Conservation (phyloP, 2,797 vertebrate species). For the Distichodus sexfasciatus region DNA sequence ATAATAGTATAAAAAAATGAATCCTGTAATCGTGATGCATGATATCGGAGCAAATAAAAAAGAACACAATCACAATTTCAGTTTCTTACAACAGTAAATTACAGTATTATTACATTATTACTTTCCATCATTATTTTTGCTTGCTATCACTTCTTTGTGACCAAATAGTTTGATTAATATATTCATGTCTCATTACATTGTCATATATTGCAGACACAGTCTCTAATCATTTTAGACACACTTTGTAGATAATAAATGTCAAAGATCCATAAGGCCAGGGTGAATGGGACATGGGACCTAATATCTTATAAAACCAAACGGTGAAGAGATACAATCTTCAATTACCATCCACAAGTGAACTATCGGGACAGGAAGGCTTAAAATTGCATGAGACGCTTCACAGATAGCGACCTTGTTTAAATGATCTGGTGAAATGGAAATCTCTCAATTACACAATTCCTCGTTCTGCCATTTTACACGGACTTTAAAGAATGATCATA, state of each 20-base stretch:
- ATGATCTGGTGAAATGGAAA: conserved; percentile 11
- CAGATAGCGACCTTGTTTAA: neutral
- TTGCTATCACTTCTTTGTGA: too few species aligned
- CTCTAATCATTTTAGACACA: neutral
- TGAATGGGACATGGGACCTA: neutral
- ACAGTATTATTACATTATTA: too few species aligned
- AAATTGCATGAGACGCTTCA: neutral
- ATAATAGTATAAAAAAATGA: too few species aligned
- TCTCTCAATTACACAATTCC: conserved; percentile 3
- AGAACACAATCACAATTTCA: too few species aligned
- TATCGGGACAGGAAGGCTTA: neutral
- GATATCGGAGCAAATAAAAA: too few species aligned
- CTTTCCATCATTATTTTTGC: too few species aligned
- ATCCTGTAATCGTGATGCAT: too few species aligned
- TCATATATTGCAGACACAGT: too few species aligned
- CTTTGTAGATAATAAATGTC: neutral
- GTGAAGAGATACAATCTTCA: conserved; percentile 3
- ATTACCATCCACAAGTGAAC: neutral
- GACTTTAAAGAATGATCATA: neutral
- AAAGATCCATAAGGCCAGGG: neutral
- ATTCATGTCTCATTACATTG: too few species aligned
- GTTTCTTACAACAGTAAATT: too few species aligned
- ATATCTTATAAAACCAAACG: neutral
- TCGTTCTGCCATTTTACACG: neutral
- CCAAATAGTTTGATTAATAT: too few species aligned